A percentile compares a stretch with the other conserved stretches of the same genome.
phyloP scores from a whole-genome alignment of 2,888 invertebrate genomes.

The Tenthredo notha region DNA sequence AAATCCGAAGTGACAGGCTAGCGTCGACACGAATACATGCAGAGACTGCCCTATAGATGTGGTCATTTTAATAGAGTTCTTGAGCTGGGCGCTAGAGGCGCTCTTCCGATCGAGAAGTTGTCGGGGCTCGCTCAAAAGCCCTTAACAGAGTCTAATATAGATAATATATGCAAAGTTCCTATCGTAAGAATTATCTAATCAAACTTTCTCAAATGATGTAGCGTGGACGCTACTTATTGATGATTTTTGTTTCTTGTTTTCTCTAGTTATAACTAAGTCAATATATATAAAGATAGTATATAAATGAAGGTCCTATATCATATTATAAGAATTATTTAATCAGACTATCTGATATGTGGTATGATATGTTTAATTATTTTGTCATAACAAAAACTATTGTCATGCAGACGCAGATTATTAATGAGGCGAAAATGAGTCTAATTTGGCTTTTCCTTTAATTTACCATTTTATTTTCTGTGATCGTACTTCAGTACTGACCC shows the following conservation, averaged over 20 bases:
- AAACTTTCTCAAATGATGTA: neutral
- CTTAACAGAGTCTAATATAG: too few relatives aligned
- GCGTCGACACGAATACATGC: too few relatives aligned
- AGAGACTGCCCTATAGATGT: too few relatives aligned
- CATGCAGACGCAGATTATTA: neutral
- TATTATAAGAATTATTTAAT: neutral
- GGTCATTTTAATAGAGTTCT: too few relatives aligned
- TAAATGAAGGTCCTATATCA: neutral
- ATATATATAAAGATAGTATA: neutral
- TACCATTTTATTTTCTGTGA: neutral
- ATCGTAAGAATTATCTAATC: conserved; percentile 1
- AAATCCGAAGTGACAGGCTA: too few relatives aligned
- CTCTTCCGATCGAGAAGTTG: too few relatives aligned
- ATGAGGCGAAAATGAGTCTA: neutral
- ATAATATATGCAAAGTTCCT: neutral
- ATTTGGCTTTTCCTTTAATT: neutral
- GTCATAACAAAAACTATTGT: neutral
- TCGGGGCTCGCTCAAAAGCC: too few relatives aligned
- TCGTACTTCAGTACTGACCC: neutral
- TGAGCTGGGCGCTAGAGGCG: too few relatives aligned
- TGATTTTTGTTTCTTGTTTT: neutral
- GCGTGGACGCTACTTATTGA: neutral
- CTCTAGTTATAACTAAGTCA: neutral
- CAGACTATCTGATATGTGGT: neutral
- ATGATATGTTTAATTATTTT: neutral